These are phyloP conservation scores for Drosophila fulvimacula DNA, from an alignment of 2,888 invertebrate species.

Conservation along the genomic window DNA sequence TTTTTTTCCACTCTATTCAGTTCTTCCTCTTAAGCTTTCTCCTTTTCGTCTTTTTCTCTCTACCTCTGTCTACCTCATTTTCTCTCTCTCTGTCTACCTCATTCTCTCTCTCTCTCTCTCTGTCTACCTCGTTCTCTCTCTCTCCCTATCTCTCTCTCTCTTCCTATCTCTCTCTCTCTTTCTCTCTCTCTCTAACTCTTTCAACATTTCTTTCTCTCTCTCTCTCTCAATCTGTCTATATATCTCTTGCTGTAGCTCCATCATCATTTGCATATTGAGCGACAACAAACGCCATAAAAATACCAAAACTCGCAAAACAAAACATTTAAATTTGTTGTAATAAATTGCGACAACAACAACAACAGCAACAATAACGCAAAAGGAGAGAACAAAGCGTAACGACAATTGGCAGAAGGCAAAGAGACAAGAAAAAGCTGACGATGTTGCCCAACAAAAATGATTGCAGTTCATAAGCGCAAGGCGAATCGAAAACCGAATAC, in stretches of 20 bases:
- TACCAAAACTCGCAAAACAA: conserved; percentile 56
- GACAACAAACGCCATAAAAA: conserved; percentile 69
- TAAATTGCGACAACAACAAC: conserved; percentile 68
- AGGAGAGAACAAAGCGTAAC: conserved; percentile 58
- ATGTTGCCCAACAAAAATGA: conserved; percentile 60
- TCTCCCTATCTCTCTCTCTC: neutral
- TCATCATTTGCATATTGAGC: conserved; percentile 46
- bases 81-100: neutral
- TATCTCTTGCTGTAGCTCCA: neutral
- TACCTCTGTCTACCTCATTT: neutral
- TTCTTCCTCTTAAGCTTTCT: neutral
- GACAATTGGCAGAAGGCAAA: conserved; percentile 43
- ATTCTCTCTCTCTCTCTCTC: no score
- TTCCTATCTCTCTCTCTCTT: no score
- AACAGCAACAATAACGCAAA: conserved; percentile 32
- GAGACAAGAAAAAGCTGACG: conserved; percentile 8
- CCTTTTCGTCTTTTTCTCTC: neutral
- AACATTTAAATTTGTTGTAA: conserved; percentile 81
- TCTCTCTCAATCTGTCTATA: no score
- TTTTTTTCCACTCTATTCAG: neutral
- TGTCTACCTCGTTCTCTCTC: no score
- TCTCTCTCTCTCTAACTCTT: neutral
- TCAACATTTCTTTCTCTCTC: neutral
- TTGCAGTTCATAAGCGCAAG: conserved; percentile 69
- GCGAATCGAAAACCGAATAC: conserved; percentile 35